Percentiles rank a stretch among this genome's conserved stretches.
These are phyloP conservation scores for Metacarcinus magister DNA, from an alignment of 2,888 invertebrate species.

Conservation along the genomic window DNA sequence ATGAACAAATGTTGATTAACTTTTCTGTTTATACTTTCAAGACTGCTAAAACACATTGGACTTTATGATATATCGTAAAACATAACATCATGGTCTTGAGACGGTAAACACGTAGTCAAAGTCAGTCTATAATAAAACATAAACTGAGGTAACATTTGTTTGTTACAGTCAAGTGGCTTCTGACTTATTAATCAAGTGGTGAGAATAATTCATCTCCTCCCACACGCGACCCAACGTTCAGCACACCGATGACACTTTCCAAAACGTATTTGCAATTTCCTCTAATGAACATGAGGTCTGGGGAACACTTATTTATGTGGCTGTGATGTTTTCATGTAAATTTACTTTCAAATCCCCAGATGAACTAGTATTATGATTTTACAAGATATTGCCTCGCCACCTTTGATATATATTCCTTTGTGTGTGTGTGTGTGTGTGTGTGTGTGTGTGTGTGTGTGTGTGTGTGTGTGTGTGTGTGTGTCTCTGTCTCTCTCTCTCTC, in stretches of 20 bases:
- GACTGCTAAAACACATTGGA: no score
- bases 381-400: background rate
- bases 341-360: background rate
- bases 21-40: no score
- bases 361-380: background rate
- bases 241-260: background rate
- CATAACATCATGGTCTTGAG: no score
- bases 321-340: background rate
- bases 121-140: no score
- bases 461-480: constrained; percentile 3
- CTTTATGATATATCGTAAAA: no score
- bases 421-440: background rate
- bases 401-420: background rate
- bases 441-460: constrained; percentile 29
- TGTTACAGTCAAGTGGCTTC: constrained; percentile 6
- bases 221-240: background rate
- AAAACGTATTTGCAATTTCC: background rate
- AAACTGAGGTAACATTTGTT: background rate
- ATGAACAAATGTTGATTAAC: no score
- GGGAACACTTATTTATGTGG: background rate
- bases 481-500: background rate
- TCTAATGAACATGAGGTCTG: background rate
- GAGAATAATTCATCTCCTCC: background rate
- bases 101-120: no score
- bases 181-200: background rate